Evolutionary conservation across 2,113 vertebrate species (phyloP), one percentile per base, ranked within the genome.

Genomic region (Peromyscus californicus): DNA sequence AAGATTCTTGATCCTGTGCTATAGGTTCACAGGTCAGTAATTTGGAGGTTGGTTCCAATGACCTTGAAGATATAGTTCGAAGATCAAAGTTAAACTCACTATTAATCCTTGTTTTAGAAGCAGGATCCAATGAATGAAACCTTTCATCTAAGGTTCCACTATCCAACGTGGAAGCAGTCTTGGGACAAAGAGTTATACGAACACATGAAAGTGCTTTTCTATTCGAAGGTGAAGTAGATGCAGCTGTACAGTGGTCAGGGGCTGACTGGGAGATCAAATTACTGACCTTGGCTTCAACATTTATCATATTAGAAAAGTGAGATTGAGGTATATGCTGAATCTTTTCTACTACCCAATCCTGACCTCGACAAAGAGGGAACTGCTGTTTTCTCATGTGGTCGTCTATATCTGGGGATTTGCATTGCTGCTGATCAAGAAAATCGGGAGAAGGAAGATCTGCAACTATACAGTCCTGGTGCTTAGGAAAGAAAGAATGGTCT

Each of bases 151-250:
- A 93, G 59, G 75, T 95, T 96, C 83, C 97, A 1, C 80, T 17
- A 5, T 0, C 24, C 94, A 92, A 93, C 85, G 70, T 94, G 31
- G 97, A 67, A 21, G 24, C 2, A 39, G 21, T 94, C 98, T 98
- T 99, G 9, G 99, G 98, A 84, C 98, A 98, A 59, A 99, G 98
- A 31, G 98, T 99, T 93, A 99, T 98, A 70, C 97, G 99, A 96
- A 99, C 97, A 75, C 98, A 98, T 16, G 99, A 99, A 63, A 99
- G 82, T 22, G 96, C 98, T 84, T 97, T 99, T 96, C 83, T 98
- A 85, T 91, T 88, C 31, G 98, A 98, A 10, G 98, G 93, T 0
- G 97, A 39, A 83, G 97, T 92, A 72, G 94, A 75, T 8, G 61
- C 39, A 17, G 97, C 54, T 2, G 74, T 91, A 87, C 65, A 19